These are phyloP conservation scores for Puntigrus tetrazona DNA, from an alignment of 2,113 vertebrate species.

Conservation along the genomic window DNA sequence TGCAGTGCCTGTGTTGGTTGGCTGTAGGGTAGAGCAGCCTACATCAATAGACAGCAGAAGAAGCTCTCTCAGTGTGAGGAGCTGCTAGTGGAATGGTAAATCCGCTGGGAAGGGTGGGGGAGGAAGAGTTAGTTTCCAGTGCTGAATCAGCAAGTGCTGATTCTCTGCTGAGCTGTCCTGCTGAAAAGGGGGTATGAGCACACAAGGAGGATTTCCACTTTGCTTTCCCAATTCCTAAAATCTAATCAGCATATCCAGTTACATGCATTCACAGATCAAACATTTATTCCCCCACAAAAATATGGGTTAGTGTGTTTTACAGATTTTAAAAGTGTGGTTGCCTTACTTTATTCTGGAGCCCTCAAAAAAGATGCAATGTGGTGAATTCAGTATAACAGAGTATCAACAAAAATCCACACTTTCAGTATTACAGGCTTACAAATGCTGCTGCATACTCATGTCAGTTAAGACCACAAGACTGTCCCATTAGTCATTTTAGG, in stretches of 20 bases:
- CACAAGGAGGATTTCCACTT: slow-evolving; percentile 36
- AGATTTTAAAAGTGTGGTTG: background rate
- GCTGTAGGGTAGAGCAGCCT: slow-evolving; percentile 7
- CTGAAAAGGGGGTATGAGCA: slow-evolving; percentile 30
- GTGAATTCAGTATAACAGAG: background rate
- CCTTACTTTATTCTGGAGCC: background rate
- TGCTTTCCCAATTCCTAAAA: background rate
- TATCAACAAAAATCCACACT: no score
- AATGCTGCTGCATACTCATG: no score
- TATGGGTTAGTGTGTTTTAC: background rate
- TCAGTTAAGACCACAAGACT: no score
- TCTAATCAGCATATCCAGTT: background rate
- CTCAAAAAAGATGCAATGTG: no score
- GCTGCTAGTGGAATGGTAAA: background rate
- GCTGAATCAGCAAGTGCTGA: slow-evolving; percentile 27
- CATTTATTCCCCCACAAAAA: slow-evolving; percentile 16
- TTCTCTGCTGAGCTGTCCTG: slow-evolving; percentile 8
- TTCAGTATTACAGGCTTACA: no score
- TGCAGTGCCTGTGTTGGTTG: background rate
- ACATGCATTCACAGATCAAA: slow-evolving; percentile 8
- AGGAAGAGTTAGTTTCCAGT: slow-evolving; percentile 44
- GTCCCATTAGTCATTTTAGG: no score
- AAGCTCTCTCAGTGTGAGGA: background rate
- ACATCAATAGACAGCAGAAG: background rate
- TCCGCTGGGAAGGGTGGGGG: slow-evolving; percentile 43